Evolutionary conservation across 2,888 invertebrate species (phyloP).

Genomic region (Leuctra nigra): DNA sequence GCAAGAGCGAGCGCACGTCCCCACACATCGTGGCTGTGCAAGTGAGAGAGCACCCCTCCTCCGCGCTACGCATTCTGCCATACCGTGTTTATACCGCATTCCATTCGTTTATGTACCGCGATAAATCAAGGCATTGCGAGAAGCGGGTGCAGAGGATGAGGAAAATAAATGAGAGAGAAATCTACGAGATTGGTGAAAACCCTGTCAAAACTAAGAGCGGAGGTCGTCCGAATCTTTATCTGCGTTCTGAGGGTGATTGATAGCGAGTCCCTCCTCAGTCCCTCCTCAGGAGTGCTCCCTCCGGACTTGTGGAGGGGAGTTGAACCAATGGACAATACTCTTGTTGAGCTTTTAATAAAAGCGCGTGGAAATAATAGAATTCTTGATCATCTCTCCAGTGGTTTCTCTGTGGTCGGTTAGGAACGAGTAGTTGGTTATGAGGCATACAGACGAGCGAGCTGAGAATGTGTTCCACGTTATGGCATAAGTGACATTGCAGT

Average conservation of each 20-base stretch:
- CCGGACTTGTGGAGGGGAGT: not conserved
- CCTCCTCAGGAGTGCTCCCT: not conserved
- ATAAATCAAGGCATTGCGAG: constrained; percentile 24
- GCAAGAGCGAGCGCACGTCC: not conserved
- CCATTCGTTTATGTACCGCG: constrained; percentile 22
- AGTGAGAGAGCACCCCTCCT: too few relatives aligned
- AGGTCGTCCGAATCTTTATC: constrained; percentile 18
- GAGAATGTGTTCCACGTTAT: not conserved
- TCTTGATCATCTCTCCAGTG: not conserved
- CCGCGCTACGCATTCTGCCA: too few relatives aligned
- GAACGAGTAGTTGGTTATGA: not conserved
- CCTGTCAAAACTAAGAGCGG: constrained; percentile 16
- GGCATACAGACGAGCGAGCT: not conserved
- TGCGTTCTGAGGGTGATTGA: constrained; percentile 13
- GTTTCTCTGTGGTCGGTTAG: not conserved
- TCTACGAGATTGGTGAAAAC: constrained; percentile 14
- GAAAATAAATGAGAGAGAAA: constrained; percentile 9
- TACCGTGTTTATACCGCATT: constrained; percentile 22
- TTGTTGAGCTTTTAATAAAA: constrained; percentile 8
- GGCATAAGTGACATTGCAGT: not conserved
- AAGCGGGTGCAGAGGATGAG: constrained; percentile 13
- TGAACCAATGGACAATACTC: constrained; percentile 1
- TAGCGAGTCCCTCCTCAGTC: not conserved
- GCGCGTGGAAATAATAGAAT: constrained; percentile 3
- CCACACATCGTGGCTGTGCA: too few relatives aligned